These are phyloP conservation scores for Calliphora vicina DNA, from an alignment of 1,140 invertebrate genomes.

Conservation along the genomic window DNA sequence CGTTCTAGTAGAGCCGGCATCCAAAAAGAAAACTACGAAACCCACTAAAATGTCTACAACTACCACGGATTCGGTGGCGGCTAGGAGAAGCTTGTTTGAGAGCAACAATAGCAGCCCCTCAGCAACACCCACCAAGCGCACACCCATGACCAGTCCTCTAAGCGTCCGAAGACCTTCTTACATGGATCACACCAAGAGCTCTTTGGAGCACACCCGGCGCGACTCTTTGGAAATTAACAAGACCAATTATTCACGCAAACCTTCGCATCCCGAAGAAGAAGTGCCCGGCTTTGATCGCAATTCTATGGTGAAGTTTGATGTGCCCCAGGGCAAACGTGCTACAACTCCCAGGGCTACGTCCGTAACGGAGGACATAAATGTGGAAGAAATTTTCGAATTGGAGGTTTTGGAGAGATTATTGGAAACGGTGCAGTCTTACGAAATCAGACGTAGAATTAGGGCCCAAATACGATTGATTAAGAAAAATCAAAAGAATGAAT, in stretches of 20 bases:
- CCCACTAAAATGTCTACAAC: constrained; percentile 17
- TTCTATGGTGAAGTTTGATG: constrained; percentile 69
- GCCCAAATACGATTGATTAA: constrained; percentile 76
- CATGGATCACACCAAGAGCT: constrained; percentile 61
- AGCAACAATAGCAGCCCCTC: constrained; percentile 5
- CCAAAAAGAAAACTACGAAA: not conserved
- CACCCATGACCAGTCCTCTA: constrained; percentile 15
- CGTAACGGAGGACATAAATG: constrained; percentile 64
- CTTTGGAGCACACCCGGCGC: constrained; percentile 58
- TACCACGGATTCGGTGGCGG: constrained; percentile 47
- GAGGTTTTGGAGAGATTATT: constrained; percentile 74
- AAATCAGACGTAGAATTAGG: constrained; percentile 75
- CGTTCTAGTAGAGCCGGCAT: constrained; percentile 49
- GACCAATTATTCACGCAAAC: constrained; percentile 54
- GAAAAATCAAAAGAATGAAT: constrained; percentile 62
- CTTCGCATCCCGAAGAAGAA: constrained; percentile 50
- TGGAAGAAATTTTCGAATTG: constrained; percentile 77
- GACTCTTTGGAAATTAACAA: constrained; percentile 60
- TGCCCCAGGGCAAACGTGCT: constrained; percentile 54
- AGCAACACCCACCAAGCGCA: not conserved
- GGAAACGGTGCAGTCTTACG: constrained; percentile 77
- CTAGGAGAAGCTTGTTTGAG: constrained; percentile 55
- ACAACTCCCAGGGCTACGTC: constrained; percentile 38
- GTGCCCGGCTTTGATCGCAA: constrained; percentile 52
- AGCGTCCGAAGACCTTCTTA: constrained; percentile 54